Evolutionary conservation across 2,113 vertebrate species (phyloP).

Genomic region (Glareola pratincola): DNA sequence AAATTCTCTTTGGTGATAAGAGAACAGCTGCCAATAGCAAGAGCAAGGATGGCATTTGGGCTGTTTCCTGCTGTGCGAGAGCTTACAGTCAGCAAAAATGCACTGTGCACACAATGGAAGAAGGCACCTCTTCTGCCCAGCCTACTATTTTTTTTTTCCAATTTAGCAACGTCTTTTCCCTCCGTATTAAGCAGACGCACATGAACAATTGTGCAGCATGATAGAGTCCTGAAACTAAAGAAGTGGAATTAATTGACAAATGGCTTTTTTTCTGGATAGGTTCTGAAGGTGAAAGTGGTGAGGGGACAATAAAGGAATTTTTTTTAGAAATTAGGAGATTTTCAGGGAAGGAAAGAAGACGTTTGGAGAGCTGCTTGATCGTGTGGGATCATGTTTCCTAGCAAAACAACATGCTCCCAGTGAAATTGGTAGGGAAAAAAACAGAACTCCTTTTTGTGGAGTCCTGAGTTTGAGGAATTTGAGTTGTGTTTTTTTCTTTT

Average conservation of each 20-base stretch:
- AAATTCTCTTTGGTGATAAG: conserved; percentile 70
- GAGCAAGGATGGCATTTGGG: conserved; percentile 56
- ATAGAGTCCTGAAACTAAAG: neutral
- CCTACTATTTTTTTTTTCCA: neutral
- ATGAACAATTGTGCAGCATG: neutral
- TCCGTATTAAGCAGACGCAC: neutral
- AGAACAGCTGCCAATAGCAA: conserved; percentile 65
- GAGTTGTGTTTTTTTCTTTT: neutral
- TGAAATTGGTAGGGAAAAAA: neutral
- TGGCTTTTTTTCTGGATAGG: neutral
- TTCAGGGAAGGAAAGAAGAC: neutral
- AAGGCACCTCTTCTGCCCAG: neutral
- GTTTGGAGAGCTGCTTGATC: neutral
- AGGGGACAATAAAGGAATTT: neutral
- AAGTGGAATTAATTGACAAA: conserved; percentile 4
- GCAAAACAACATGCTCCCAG: neutral
- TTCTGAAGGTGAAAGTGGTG: neutral
- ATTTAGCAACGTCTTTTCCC: neutral
- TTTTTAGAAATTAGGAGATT: neutral
- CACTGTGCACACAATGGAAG: neutral
- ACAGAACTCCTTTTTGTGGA: neutral
- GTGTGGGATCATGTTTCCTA: neutral
- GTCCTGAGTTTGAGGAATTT: neutral
- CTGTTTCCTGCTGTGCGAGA: conserved; percentile 17
- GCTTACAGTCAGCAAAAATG: neutral